These are phyloP conservation scores for Antechinus stuartii DNA, from an alignment of 2,113 vertebrate genomes.

Conservation along the genomic window DNA sequence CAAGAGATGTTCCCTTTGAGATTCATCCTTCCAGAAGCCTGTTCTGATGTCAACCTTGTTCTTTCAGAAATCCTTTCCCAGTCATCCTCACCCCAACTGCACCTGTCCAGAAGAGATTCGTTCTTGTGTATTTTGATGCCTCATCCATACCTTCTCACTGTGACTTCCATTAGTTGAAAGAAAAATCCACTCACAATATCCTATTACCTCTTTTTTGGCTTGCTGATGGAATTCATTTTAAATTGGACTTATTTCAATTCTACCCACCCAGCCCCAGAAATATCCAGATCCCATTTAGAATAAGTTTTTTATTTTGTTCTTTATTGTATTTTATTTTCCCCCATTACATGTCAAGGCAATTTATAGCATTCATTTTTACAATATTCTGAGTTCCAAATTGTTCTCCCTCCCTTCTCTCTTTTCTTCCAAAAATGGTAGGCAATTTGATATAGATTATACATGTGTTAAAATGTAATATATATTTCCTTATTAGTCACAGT, in stretches of 20 bases:
- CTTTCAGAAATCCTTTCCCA: slow-evolving; percentile 35
- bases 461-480: too few relatives aligned
- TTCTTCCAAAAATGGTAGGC: too few relatives aligned
- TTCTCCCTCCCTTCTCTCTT: too few relatives aligned
- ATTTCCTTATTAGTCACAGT: too few relatives aligned
- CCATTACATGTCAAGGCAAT: too few relatives aligned
- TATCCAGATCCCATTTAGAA: slow-evolving; percentile 59
- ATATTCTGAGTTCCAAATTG: too few relatives aligned
- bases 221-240: slow-evolving; percentile 64
- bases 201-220: slow-evolving; percentile 41
- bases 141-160: slow-evolving; percentile 46
- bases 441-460: too few relatives aligned
- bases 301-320: slow-evolving; percentile 4
- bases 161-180: slow-evolving; percentile 58
- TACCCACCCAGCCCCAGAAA: slow-evolving; percentile 44
- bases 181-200: slow-evolving; percentile 59
- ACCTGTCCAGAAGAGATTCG: slow-evolving; percentile 25
- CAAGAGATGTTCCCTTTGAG: slow-evolving; percentile 53
- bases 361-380: too few relatives aligned
- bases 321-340: too few relatives aligned
- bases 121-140: slow-evolving; percentile 59
- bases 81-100: slow-evolving; percentile 34
- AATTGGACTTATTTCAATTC: slow-evolving; percentile 63
- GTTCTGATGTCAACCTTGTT: slow-evolving; percentile 53
- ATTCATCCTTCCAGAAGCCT: slow-evolving; percentile 43